These are phyloP conservation scores for Himalopsyche japonica DNA, from an alignment of 2,888 invertebrate genomes.

Conservation along the genomic window DNA sequence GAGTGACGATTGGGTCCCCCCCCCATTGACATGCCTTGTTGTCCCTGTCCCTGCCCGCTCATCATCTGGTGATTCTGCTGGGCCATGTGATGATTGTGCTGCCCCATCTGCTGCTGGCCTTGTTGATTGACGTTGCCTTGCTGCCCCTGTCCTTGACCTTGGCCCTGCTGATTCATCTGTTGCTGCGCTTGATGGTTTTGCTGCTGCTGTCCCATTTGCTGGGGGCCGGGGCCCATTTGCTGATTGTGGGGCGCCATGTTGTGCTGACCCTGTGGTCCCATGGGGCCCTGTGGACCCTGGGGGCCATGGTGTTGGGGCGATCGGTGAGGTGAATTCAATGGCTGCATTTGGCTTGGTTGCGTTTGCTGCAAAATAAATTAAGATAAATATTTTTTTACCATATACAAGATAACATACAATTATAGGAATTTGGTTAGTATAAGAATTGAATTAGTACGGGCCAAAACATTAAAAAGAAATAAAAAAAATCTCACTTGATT, in stretches of 20 bases:
- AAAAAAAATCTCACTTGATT: neutral
- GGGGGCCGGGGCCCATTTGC: constrained; percentile 50
- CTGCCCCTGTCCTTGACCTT: constrained; percentile 36
- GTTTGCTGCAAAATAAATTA: constrained; percentile 19
- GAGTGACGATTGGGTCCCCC: constrained; percentile 35
- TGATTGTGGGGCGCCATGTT: constrained; percentile 52
- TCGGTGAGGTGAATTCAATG: constrained; percentile 37
- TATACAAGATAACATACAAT: no score
- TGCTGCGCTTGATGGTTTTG: constrained; percentile 44
- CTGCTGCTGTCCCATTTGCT: constrained; percentile 42
- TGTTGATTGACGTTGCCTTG: constrained; percentile 50
- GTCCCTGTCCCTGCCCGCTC: constrained; percentile 52
- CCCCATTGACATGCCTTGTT: constrained; percentile 46
- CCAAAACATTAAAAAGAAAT: no score
- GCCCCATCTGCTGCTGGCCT: constrained; percentile 46
- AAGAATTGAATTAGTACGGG: neutral
- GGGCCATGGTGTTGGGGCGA: constrained; percentile 42
- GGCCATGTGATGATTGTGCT: constrained; percentile 44
- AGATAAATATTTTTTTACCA: no score
- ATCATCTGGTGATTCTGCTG: constrained; percentile 54
- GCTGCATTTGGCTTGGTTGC: constrained; percentile 32
- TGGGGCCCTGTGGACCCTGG: constrained; percentile 34
- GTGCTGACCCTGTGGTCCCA: constrained; percentile 42
- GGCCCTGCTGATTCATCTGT: constrained; percentile 37
- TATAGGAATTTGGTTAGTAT: no score